These are phyloP conservation scores for Pseudorectes ferrugineus DNA, from an alignment of 2,113 vertebrate species.

Conservation along the genomic window DNA sequence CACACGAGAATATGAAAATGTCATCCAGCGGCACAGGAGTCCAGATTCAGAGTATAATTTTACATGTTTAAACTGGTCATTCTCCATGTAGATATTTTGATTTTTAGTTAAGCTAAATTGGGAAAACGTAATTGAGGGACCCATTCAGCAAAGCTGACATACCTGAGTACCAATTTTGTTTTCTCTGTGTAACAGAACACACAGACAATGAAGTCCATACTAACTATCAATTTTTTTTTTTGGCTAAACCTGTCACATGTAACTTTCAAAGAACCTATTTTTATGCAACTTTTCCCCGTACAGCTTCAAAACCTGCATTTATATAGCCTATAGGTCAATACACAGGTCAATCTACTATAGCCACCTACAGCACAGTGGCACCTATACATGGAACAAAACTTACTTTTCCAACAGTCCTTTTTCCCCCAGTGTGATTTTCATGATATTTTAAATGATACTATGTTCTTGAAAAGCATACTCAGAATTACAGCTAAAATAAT, in stretches of 20 bases:
- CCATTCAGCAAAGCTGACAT: background rate
- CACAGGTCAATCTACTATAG: background rate
- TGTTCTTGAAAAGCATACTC: background rate
- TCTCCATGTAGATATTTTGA: background rate
- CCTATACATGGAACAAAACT: background rate
- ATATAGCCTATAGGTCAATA: background rate
- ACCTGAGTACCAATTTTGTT: background rate
- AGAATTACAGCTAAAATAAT: background rate
- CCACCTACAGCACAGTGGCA: background rate
- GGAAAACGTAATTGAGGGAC: background rate
- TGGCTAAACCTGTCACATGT: background rate
- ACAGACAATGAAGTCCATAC: background rate
- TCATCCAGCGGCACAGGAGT: background rate
- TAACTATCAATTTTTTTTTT: background rate
- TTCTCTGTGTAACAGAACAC: background rate
- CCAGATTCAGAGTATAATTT: background rate
- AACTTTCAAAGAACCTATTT: background rate
- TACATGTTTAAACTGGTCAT: background rate
- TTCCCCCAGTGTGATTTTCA: background rate
- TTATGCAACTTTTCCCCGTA: background rate
- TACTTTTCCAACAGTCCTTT: background rate
- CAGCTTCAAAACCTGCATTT: background rate
- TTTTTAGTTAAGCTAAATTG: background rate
- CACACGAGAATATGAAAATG: background rate
- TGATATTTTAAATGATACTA: background rate